Base-by-base conservation (phyloP, 2,797 vertebrate species). In the Crax fasciolata region DNA sequence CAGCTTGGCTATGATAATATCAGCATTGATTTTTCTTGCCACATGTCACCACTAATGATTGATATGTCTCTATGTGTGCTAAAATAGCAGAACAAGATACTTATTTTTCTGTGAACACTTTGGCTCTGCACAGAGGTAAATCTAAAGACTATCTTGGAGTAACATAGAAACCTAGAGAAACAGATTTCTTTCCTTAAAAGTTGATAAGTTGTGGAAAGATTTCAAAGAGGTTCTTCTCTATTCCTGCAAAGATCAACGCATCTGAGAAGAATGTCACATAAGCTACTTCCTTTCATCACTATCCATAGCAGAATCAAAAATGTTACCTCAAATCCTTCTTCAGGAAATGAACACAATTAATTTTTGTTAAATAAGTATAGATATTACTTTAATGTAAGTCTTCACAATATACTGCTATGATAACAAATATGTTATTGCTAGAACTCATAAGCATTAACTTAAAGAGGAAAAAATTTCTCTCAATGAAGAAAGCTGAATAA, bases 311-410 rank as follows among this genome's bases (percentile, higher is more conserved):
- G 57, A 90, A 62, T 87, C 72, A 93, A 93, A 96, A 89, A 84
- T 84, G 39, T n/a, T 28, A 82, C 18, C 39, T 87, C 74, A 89
- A 66, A 55, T 84, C 35, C 63, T 77, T 35, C 67, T 77, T 86
- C 32, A 89, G 46, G 39, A 58, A 81, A 93, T 52, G 48, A 84
- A 25, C 52, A 30, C 68, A 74, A 16, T 89, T 90, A 73, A 55
- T 94, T 93, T 93, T 86, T 35, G 48, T 80, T 91, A 91, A 94
- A 66, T 23, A 46, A 80, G 43, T 84, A 72, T 10, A 87, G 38
- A 44, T 10, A 16, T 90, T 59, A 91, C 79, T 84, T 87, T 90
- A 87, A 65, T 41, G 35, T 72, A 85, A 84, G 28, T 32, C 59
- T 80, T 46, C 39, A 84, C 81, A 95, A 74, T 67, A 57, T 54